Percentiles rank a stretch among this genome's conserved stretches.
Evolutionary conservation across 64 coral and sea anemone genomes (phyloP).

Genomic region (Pocillopora damicornis): DNA sequence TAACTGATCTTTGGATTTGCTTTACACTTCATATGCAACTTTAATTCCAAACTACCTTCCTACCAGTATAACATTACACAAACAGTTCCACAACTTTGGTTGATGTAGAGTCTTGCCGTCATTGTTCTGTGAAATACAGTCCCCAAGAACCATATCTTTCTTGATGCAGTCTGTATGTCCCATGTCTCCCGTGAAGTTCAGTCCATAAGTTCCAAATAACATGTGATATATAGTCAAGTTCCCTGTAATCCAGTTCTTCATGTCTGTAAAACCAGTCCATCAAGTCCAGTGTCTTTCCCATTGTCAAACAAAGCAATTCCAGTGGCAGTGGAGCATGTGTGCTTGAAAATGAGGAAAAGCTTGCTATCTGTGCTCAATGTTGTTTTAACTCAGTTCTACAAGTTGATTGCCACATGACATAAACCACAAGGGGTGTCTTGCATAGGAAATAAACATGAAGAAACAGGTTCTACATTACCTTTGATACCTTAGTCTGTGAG

Average conservation of each 20-base stretch:
- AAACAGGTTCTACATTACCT: constrained; percentile 29
- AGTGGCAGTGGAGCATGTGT: not conserved
- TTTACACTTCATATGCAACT: too few species aligned
- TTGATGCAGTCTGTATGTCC: constrained; percentile 7
- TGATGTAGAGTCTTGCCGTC: not conserved
- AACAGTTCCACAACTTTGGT: too few species aligned
- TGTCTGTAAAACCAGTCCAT: not conserved
- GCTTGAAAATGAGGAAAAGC: not conserved
- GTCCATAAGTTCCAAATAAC: not conserved
- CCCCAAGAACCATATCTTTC: not conserved
- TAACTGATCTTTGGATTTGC: too few species aligned
- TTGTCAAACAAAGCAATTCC: constrained; percentile 1
- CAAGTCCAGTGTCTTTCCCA: constrained; percentile 11
- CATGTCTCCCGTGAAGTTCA: constrained; percentile 1
- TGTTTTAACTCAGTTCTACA: not conserved
- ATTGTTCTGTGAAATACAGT: not conserved
- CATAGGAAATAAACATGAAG: constrained; percentile 3
- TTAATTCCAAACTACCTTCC: too few species aligned
- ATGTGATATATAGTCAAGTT: constrained; percentile 8
- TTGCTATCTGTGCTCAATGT: constrained; percentile 12
- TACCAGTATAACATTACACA: too few species aligned
- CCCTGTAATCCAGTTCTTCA: not conserved
- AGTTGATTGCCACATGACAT: constrained; percentile 9
- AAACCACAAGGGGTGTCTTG: not conserved
- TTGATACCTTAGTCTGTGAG: not conserved